Conservation (phyloP, 2,113 vertebrate species). For the Chamaea fasciata region DNA sequence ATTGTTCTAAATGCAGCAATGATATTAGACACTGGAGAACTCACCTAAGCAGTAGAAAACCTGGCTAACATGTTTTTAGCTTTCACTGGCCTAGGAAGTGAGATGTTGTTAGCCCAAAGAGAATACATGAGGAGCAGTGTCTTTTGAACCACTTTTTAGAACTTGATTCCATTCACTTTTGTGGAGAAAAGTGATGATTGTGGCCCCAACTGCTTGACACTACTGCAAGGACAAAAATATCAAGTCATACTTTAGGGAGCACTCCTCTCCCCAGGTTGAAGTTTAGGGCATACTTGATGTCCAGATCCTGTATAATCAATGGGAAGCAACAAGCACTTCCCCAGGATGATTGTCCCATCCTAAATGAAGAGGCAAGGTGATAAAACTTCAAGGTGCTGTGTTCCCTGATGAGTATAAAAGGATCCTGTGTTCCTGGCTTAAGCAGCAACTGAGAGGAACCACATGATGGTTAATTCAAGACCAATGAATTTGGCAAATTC, state of each 20-base stretch:
- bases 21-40: not conserved
- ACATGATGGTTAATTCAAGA: not conserved
- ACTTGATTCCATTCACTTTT: not conserved
- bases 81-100: not conserved
- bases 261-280: fast-evolving
- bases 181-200: not conserved
- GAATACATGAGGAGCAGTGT: not conserved
- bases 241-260: not conserved
- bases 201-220: fast-evolving
- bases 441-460: not conserved
- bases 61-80: not conserved
- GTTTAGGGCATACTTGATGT: not conserved
- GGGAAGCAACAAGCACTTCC: not conserved
- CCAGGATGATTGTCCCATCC: not conserved
- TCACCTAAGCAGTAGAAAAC: not conserved
- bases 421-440: not conserved
- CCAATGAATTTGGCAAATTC: not conserved
- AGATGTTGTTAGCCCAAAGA: not conserved
- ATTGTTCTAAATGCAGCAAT: not conserved
- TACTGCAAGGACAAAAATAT: not conserved
- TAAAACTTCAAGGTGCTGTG: not conserved
- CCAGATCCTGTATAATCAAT: not conserved
- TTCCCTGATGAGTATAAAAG: not conserved
- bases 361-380: not conserved
- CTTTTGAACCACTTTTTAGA: not conserved